Conservation (phyloP, 2,797 vertebrate species). For the Scolopax rusticola region DNA sequence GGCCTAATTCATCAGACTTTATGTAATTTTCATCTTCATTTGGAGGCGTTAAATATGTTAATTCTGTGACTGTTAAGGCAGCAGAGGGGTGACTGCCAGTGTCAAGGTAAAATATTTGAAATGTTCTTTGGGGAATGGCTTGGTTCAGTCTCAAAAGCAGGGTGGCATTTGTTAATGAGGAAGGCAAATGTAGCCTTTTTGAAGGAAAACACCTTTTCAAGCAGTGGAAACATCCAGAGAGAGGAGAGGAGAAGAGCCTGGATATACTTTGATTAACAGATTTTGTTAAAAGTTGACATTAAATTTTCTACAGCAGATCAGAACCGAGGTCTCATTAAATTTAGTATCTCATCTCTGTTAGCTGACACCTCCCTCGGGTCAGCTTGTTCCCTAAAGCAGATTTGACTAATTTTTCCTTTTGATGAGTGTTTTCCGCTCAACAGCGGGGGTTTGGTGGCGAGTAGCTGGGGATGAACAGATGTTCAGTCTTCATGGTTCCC, state of each 20-base stretch:
- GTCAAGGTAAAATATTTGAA: background rate
- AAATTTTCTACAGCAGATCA: background rate
- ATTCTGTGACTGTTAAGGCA: background rate
- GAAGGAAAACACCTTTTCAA: background rate
- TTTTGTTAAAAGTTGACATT: background rate
- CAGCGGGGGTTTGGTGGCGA: background rate
- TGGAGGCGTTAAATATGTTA: background rate
- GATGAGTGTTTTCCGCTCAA: background rate
- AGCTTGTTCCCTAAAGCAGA: background rate
- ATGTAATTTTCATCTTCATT: background rate
- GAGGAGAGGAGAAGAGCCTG: background rate
- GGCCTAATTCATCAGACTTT: background rate
- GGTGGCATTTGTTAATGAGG: background rate
- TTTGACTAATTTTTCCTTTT: background rate
- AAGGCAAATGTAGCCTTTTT: background rate
- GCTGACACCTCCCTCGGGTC: background rate
- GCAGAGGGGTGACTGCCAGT: background rate
- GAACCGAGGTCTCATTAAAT: background rate
- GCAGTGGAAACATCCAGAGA: background rate
- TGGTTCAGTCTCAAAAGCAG: background rate
- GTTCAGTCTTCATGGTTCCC: background rate
- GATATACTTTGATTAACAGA: accelerated
- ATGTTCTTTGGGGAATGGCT: background rate
- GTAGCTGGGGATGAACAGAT: background rate
- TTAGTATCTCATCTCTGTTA: background rate